Evolutionary conservation across 1,140 invertebrate genomes (phyloP), one percentile per base, ranked within the genome.

Genomic region (Ceratoteleas bidentatus): DNA sequence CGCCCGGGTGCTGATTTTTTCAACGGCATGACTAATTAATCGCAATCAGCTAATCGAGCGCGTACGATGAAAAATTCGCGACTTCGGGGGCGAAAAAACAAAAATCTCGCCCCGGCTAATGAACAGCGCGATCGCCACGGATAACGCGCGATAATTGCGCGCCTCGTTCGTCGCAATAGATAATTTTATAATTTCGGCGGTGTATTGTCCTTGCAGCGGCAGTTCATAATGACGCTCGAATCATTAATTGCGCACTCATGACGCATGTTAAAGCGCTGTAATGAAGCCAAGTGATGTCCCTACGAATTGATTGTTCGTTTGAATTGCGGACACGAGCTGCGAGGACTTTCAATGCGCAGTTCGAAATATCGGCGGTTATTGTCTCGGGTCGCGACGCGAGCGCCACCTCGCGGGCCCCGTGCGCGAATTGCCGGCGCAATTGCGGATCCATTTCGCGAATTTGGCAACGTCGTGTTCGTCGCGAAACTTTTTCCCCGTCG

Each of bases 301-400:
- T 74, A 58, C 36, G 70, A 81, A 81, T 81, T 81, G 78, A 81
- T 81, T 81, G 78, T 81, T 81, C 78, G 72, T 81, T 81, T 81
- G 65, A 70, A 75, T 70, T 75, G 53, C 57, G 70, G 57, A 69
- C 60, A 15, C 50, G 53, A 74, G 14, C n/a, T 54, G 56, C 5
- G 45, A 68, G 78, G 70, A 76, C 60, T 81, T 81, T 72, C 60
- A 54, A 70, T 75, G 61, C 66, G 65, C 65, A 52, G 16, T 49
- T 14, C n/a, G 13, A 9, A 2, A n/a, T n/a, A n/a, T n/a, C n/a
- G n/a, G n/a, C n/a, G n/a, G n/a, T n/a, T n/a, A n/a, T n/a, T n/a
- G n/a, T n/a, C n/a, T n/a, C n/a, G n/a, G n/a, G n/a, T n/a, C n/a
- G n/a, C n/a, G n/a, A n/a, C n/a, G n/a, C n/a, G n/a, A n/a, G n/a